These are phyloP conservation scores for Phoxinus phoxinus DNA, from an alignment of 2,113 vertebrate species.

Conservation along the genomic window DNA sequence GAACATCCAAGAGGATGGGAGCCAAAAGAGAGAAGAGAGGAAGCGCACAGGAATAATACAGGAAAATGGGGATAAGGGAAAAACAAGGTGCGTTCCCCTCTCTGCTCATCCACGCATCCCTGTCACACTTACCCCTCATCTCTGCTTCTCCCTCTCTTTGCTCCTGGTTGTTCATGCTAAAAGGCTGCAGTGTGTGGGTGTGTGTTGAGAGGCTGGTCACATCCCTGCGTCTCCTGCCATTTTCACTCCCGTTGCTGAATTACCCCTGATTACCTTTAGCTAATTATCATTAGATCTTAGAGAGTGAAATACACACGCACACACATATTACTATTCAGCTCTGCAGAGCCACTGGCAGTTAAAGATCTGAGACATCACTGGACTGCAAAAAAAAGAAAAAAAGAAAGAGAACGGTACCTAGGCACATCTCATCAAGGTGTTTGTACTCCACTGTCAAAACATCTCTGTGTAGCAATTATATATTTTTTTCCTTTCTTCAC, in stretches of 20 bases:
- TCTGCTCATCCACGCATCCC: slow-evolving; percentile 19
- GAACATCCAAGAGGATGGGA: slow-evolving; percentile 13
- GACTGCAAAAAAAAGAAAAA: slow-evolving; percentile 5
- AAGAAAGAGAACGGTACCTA: neutral
- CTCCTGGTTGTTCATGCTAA: slow-evolving; percentile 61
- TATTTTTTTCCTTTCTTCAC: slow-evolving; percentile 40
- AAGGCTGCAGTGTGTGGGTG: slow-evolving; percentile 60
- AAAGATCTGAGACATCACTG: slow-evolving; percentile 47
- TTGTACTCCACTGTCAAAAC: slow-evolving; percentile 53
- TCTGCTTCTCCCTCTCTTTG: slow-evolving; percentile 27
- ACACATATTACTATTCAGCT: slow-evolving; percentile 52
- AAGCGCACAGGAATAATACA: neutral
- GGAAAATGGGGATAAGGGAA: slow-evolving; percentile 5
- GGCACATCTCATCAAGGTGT: slow-evolving; percentile 54
- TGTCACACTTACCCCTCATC: slow-evolving; percentile 11
- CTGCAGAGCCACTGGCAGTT: slow-evolving; percentile 47
- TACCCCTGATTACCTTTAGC: slow-evolving; percentile 63
- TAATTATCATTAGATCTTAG: slow-evolving; percentile 59
- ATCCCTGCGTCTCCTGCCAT: slow-evolving; percentile 57
- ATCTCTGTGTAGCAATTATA: slow-evolving; percentile 52
- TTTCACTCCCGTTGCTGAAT: slow-evolving; percentile 57
- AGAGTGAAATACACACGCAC: slow-evolving; percentile 26
- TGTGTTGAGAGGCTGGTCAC: slow-evolving; percentile 63
- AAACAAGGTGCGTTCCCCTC: neutral
- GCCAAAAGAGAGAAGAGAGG: slow-evolving; percentile 36